Evolutionary conservation across 2,888 invertebrate species (phyloP), one percentile per base, ranked within the genome.

Genomic region (Heliconius charithonia): DNA sequence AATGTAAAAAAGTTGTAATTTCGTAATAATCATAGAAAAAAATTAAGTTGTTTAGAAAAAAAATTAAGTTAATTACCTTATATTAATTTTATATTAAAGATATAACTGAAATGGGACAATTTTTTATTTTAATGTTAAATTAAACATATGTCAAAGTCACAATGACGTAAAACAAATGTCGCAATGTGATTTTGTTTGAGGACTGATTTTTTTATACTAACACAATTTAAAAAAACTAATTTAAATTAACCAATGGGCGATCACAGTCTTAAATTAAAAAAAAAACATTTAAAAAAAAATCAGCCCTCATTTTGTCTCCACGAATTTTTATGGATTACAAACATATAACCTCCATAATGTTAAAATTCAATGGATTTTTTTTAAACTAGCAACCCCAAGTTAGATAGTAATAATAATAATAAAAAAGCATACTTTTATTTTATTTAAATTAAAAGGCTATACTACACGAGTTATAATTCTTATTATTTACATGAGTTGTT

Each of bases 81-180:
- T 19, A 59, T 72, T 59, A 59, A 32, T 56, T 72, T 59, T 59
- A 73, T 74, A 69, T 71, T 70, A 56, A 75, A 65, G 80, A 70
- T 79, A 76, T 65, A 76, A 74, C 76, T 73, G 75, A 77, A 75
- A 78, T 79, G 80, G 74, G 79, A 80, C 74, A 77, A 62, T 16
- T 76, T 25, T 76, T 65, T 65, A 75, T 76, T 63, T 37, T 29
- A 79, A 59, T 59, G 74, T 65, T 67, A 72, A 72, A 72, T 72
- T 69, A 69, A 69, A 41, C 69, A 72, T 32, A 70, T 75, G 82
- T 83, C 89, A 91, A 92, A 91, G 83, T 91, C 93, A 93, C 93
- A 94, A 69, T 88, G 87, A 89, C 87, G 86, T 87, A 88, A 91
- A 94, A 94, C 93, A 93, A 92, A 94, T 93, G 85, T 90, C 87